Conservation (phyloP, 23 tunicate genomes). For the Pegea sp. region DNA sequence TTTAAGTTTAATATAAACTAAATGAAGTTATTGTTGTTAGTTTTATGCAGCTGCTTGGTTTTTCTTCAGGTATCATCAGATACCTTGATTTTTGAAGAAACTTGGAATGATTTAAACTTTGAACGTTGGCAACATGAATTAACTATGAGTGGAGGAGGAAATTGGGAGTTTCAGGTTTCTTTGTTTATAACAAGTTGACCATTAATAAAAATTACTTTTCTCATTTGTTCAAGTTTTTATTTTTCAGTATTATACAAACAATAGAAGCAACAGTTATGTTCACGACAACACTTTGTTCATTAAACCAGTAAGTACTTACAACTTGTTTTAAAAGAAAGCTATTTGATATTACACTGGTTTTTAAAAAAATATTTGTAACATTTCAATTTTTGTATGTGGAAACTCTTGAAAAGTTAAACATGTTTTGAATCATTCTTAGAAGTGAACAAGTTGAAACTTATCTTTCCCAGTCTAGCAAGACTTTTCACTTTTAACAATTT, state of each 20-base stretch:
- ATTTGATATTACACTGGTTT: too few relatives aligned
- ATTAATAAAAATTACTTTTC: too few relatives aligned
- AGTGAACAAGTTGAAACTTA: neutral
- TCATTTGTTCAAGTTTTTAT: neutral
- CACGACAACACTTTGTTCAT: conserved; percentile 83
- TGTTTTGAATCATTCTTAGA: neutral
- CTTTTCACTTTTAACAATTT: neutral
- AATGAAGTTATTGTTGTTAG: too few relatives aligned
- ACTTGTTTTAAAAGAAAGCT: too few relatives aligned
- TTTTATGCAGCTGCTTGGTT: too few relatives aligned
- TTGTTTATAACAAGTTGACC: too few relatives aligned
- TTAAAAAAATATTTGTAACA: too few relatives aligned
- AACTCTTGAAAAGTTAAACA: neutral
- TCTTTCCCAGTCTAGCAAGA: neutral
- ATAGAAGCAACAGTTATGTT: conserved; percentile 75
- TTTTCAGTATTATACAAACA: conserved; percentile 38
- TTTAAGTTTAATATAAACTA: too few relatives aligned
- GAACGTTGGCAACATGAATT: conserved; percentile 82
- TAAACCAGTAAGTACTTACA: conserved; percentile 43
- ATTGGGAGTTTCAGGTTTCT: conserved; percentile 80
- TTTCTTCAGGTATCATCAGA: neutral
- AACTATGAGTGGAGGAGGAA: conserved; percentile 93
- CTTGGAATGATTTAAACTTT: conserved; percentile 61
- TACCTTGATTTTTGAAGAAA: conserved; percentile 68
- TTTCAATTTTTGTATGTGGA: too few relatives aligned